These are phyloP conservation scores for Microcebus lehilahytsara DNA, from an alignment of 2,113 vertebrate species.

Conservation along the genomic window DNA sequence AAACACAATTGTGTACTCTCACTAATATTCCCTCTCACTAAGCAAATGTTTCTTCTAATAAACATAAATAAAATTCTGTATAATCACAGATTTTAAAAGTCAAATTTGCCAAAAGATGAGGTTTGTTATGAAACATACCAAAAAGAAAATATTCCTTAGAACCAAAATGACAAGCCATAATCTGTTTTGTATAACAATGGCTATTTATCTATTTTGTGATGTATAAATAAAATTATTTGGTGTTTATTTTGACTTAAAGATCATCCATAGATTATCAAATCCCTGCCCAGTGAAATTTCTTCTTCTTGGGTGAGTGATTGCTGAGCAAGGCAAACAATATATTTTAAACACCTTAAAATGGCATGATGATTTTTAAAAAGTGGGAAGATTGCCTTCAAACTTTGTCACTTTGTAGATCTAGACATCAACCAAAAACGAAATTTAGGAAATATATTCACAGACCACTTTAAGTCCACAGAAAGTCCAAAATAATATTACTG, in stretches of 20 bases:
- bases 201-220: constrained; percentile 53
- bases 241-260: constrained; percentile 50
- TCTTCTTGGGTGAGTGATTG: constrained; percentile 38
- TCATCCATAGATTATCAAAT: background rate
- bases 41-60: constrained; percentile 77
- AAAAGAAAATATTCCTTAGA: constrained; percentile 64
- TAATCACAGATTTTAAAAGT: constrained; percentile 75
- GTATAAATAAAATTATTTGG: constrained; percentile 39
- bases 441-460: constrained; percentile 77
- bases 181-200: constrained; percentile 43
- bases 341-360: constrained; percentile 49
- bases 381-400: constrained; percentile 59
- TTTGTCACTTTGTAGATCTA: constrained; percentile 46
- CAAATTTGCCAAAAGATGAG: constrained; percentile 74
- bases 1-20: constrained; percentile 70
- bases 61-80: constrained; percentile 73
- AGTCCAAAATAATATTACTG: constrained; percentile 78
- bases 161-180: constrained; percentile 58
- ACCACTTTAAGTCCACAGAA: constrained; percentile 78
- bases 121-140: constrained; percentile 68
- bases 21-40: constrained; percentile 66
- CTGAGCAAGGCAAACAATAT: constrained; percentile 53
- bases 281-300: constrained; percentile 53
- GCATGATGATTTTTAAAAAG: constrained; percentile 3
- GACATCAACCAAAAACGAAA: constrained; percentile 70